Conservation (phyloP, 1,140 invertebrate genomes). For the Meloidogyne chitwoodi region DNA sequence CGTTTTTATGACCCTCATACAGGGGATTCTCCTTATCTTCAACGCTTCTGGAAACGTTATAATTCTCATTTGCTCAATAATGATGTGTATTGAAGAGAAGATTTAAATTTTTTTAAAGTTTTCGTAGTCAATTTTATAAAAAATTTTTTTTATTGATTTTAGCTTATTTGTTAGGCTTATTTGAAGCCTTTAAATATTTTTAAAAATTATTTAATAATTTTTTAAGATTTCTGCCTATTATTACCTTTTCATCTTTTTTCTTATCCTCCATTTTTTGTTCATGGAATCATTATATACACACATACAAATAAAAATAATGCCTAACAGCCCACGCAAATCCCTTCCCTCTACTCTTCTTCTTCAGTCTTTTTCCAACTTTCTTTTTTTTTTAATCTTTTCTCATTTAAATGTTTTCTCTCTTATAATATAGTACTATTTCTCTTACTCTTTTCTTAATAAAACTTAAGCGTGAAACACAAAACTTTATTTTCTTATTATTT, state of each 20-base stretch:
- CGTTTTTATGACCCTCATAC: conserved; percentile 7
- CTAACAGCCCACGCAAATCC: neutral
- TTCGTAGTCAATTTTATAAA: neutral
- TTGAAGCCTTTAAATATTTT: neutral
- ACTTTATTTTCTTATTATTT: neutral
- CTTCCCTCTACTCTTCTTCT: neutral
- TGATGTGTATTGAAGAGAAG: neutral
- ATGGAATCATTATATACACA: neutral
- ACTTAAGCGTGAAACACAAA: neutral
- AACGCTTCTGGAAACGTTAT: conserved; percentile 20
- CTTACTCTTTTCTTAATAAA: neutral
- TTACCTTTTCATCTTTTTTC: neutral
- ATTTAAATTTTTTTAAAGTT: neutral
- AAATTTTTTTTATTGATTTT: neutral
- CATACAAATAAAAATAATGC: neutral
- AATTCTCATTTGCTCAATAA: conserved; percentile 9
- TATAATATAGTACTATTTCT: neutral
- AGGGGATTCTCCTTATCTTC: conserved; percentile 4
- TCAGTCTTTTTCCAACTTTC: neutral
- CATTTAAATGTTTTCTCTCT: neutral
- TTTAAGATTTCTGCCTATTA: neutral
- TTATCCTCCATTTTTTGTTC: neutral
- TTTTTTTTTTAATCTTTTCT: neutral
- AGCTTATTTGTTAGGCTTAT: neutral
- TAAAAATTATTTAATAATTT: neutral